phyloP scores from a whole-genome alignment of 2,113 vertebrate genomes.

The Hemicordylus capensis region DNA sequence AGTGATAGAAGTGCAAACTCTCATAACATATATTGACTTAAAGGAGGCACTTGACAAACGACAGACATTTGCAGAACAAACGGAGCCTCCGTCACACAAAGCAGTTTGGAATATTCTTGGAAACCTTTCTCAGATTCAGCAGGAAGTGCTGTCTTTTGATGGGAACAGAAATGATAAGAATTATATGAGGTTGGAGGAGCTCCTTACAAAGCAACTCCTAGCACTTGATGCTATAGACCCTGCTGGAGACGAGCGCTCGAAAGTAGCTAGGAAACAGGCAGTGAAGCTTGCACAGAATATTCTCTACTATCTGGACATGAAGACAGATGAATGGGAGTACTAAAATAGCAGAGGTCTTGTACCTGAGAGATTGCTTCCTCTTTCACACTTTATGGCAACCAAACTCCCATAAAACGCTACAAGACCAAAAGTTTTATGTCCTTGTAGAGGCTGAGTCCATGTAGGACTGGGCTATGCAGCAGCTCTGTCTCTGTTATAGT shows the following conservation, averaged over 20 bases:
- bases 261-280: slow-evolving; percentile 91
- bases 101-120: slow-evolving; percentile 90
- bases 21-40: slow-evolving; percentile 91
- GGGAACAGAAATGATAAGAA: slow-evolving; percentile 93
- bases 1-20: slow-evolving; percentile 90
- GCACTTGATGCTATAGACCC: slow-evolving; percentile 94
- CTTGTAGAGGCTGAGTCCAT: slow-evolving; percentile 52
- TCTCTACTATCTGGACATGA: slow-evolving; percentile 95
- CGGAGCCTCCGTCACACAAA: slow-evolving; percentile 82
- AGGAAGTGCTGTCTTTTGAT: slow-evolving; percentile 89
- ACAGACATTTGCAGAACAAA: slow-evolving; percentile 62
- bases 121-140: slow-evolving; percentile 89
- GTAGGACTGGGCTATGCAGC: slow-evolving; percentile 61
- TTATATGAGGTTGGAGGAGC: slow-evolving; percentile 93
- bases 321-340: slow-evolving; percentile 98
- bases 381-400: slow-evolving; percentile 40
- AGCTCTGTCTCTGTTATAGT: slow-evolving; percentile 56
- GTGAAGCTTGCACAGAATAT: slow-evolving; percentile 97
- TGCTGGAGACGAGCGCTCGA: slow-evolving; percentile 87
- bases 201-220: slow-evolving; percentile 95
- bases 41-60: slow-evolving; percentile 86
- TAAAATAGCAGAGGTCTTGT: slow-evolving; percentile 49
- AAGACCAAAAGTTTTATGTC: slow-evolving; percentile 43
- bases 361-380: not conserved
- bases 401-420: slow-evolving; percentile 18